These are phyloP conservation scores for Drosophila sucinea DNA, from an alignment of 1,140 invertebrate genomes.

Conservation along the genomic window DNA sequence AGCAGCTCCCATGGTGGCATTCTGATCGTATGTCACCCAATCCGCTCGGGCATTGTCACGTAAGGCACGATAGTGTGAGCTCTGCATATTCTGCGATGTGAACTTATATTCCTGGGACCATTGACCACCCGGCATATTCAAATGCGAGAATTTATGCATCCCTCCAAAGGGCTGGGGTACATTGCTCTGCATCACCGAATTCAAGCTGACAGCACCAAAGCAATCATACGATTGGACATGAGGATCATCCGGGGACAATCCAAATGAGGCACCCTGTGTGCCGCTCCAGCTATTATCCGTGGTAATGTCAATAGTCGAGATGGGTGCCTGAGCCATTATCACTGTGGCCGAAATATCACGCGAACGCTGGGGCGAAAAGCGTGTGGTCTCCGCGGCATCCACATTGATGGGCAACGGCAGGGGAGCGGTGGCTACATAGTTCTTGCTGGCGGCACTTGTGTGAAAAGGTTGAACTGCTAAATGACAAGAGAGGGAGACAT, in stretches of 20 bases:
- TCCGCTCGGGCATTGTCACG: conserved; percentile 68
- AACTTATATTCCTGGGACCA: conserved; percentile 88
- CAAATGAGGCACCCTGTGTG: background rate
- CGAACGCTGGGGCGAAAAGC: conserved; percentile 86
- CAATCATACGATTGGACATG: conserved; percentile 88
- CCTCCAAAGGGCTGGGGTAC: conserved; percentile 88
- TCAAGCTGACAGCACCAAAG: conserved; percentile 87
- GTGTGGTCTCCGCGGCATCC: conserved; percentile 86
- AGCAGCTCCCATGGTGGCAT: conserved; percentile 30
- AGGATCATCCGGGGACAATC: conserved; percentile 81
- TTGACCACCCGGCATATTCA: conserved; percentile 90
- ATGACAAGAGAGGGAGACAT: background rate
- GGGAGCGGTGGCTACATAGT: conserved; percentile 51
- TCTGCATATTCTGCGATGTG: conserved; percentile 87
- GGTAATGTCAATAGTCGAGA: conserved; percentile 68
- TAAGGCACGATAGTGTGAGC: conserved; percentile 85
- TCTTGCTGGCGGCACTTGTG: conserved; percentile 33
- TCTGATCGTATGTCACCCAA: conserved; percentile 68
- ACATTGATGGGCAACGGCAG: conserved; percentile 85
- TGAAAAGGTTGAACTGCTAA: conserved; percentile 48
- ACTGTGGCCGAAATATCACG: conserved; percentile 86
- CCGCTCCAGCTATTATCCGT: conserved; percentile 48
- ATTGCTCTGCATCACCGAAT: conserved; percentile 89
- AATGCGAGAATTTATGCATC: conserved; percentile 85
- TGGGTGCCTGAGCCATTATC: conserved; percentile 82